Evolutionary conservation across 1,140 invertebrate species (phyloP), one percentile per base, ranked within the genome.

Genomic region (Anadara kagoshimensis): DNA sequence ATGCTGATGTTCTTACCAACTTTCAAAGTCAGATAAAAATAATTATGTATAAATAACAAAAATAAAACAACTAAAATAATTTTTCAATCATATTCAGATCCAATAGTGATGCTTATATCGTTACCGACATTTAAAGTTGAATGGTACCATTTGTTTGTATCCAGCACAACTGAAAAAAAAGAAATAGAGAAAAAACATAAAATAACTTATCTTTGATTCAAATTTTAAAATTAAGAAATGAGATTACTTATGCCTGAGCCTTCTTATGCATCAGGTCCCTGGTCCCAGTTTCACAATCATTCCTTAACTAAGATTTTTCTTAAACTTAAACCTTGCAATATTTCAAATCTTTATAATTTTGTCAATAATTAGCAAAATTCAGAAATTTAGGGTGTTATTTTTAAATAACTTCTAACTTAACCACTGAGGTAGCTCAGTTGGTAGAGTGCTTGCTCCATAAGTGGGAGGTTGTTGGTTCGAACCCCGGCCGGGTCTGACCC

Each of bases 81-180:
- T 5, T 36, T 75, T 69, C 68, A 89, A 87, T 98, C 96, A 85
- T 95, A 98, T 89, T 98, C 97, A 0, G 96, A 95, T 26, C 97
- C 97, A 82, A 98, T 98, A 0, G 96, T 97, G 69, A 98, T 96
- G 89, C 96, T 98, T 75, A 98, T 93, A 72, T 95, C 94, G 43
- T 94, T 92, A 0, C 95, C 94, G 29, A 96, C 91, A 67, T 97
- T 95, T 76, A 92, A 89, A 0, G 97, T 98, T 83, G 95, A 93
- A 90, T 98, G 97, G 85, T 96, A 98, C 97, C 97, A 98, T 69
- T 93, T 93, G 87, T 98, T 97, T 0, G 96, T 98, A 88, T 98
- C 96, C 74, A 98, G 58, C 18, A 89, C 87, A 82, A 90, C 88
- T 87, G 81, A 59, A 85, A 84, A 51, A 57, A 65, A 70, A 73